These are phyloP conservation scores for Aleiodes sp. DNA, from an alignment of 1,140 invertebrate species.

Conservation along the genomic window DNA sequence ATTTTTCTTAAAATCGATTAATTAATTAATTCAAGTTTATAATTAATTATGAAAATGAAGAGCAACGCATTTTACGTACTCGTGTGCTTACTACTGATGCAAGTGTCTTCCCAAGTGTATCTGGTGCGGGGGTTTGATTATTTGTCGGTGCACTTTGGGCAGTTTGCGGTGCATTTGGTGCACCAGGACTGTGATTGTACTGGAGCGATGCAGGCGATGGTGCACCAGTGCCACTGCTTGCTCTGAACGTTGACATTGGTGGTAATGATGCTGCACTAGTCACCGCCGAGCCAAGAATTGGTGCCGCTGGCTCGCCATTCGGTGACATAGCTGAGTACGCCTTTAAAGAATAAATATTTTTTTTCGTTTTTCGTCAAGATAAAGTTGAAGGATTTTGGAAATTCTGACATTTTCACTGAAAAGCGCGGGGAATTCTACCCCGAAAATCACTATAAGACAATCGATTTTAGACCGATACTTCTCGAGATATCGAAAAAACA, in stretches of 20 bases:
- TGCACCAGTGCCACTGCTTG: constrained; percentile 62
- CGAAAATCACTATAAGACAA: no score
- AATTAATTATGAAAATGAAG: not conserved
- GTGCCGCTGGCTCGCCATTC: constrained; percentile 60
- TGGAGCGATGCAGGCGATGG: constrained; percentile 71
- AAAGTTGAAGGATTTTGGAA: no score
- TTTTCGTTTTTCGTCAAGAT: not conserved
- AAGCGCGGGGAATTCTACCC: no score
- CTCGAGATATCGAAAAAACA: no score
- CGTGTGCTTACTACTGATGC: constrained; percentile 73
- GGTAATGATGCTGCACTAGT: constrained; percentile 80
- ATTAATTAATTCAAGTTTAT: not conserved
- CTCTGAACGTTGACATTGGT: constrained; percentile 92
- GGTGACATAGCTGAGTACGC: constrained; percentile 71
- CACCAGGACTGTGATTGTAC: constrained; percentile 63
- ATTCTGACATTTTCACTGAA: no score
- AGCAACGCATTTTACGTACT: constrained; percentile 45
- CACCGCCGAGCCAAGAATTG: constrained; percentile 66
- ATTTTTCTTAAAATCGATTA: not conserved
- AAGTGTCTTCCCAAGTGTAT: constrained; percentile 81
- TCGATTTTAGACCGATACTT: no score
- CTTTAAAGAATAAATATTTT: constrained; percentile 58
- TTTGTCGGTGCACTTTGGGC: constrained; percentile 61
- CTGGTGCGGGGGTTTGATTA: constrained; percentile 68
- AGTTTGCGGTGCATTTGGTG: constrained; percentile 59